Conservation (phyloP, 2,888 invertebrate species). For the Fragum fragum region DNA sequence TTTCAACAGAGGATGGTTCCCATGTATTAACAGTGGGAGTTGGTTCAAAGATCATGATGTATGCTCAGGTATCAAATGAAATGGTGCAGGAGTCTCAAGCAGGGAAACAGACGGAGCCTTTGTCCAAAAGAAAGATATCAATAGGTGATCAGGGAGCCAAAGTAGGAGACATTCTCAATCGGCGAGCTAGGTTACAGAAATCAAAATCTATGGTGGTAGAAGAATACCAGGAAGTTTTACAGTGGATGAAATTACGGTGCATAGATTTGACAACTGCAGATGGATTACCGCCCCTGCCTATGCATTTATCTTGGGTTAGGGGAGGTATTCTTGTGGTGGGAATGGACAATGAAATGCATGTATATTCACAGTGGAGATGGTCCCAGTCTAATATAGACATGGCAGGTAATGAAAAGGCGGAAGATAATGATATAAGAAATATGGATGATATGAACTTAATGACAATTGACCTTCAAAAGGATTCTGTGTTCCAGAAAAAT, state of each 20-base stretch:
- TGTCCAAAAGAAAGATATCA: slow-evolving; percentile 27
- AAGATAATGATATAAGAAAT: slow-evolving; percentile 55
- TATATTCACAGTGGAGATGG: slow-evolving; percentile 97
- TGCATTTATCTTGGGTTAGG: slow-evolving; percentile 99
- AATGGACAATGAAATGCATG: slow-evolving; percentile 99
- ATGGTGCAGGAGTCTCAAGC: slow-evolving; percentile 93
- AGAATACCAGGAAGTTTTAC: slow-evolving; percentile 95
- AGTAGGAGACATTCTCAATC: slow-evolving; percentile 33
- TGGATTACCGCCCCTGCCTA: slow-evolving; percentile 97
- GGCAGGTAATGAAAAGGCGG: slow-evolving; percentile 36
- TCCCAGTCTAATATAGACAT: slow-evolving; percentile 55
- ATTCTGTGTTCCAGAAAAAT: slow-evolving; percentile 57
- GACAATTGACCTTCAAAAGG: slow-evolving; percentile 53
- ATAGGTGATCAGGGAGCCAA: slow-evolving; percentile 52
- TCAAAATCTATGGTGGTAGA: slow-evolving; percentile 97
- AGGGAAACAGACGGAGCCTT: slow-evolving; percentile 49
- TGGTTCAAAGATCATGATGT: slow-evolving; percentile 92
- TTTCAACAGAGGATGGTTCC: slow-evolving; percentile 99
- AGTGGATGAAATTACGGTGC: slow-evolving; percentile 98
- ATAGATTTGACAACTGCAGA: slow-evolving; percentile 97
- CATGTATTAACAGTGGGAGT: slow-evolving; percentile 99
- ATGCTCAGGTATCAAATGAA: slow-evolving; percentile 96
- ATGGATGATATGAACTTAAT: slow-evolving; percentile 65
- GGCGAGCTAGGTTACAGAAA: slow-evolving; percentile 91
- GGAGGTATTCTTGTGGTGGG: slow-evolving; percentile 99